A percentile compares a stretch with the other conserved stretches of the same genome.
phyloP scores from a whole-genome alignment of 2,113 vertebrate genomes.

The Semicossyphus pulcher region DNA sequence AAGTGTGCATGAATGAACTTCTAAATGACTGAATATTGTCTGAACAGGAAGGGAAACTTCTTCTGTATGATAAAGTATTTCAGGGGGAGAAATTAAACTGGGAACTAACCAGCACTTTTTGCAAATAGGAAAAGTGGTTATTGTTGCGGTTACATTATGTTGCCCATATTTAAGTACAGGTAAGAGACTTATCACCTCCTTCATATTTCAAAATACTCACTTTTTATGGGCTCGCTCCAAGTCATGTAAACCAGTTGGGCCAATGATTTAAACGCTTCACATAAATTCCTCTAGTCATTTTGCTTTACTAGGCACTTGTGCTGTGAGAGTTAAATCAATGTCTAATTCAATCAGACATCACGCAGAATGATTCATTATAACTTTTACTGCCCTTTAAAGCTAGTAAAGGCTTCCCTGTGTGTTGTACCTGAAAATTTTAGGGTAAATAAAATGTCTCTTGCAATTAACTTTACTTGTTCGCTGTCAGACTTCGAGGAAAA shows the following conservation, averaged over 20 bases:
- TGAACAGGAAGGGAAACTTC: constrained; percentile 26
- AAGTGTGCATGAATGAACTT: constrained; percentile 44
- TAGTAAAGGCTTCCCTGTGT: constrained; percentile 41
- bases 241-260: constrained; percentile 67
- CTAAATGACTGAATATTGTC: constrained; percentile 48
- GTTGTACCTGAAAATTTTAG: constrained; percentile 43
- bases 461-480: constrained; percentile 29
- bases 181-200: constrained; percentile 16
- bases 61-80: constrained; percentile 17
- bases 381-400: constrained; percentile 42
- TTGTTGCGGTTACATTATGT: constrained; percentile 29
- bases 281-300: constrained; percentile 69
- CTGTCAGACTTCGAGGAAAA: constrained; percentile 3
- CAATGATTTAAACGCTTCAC: constrained; percentile 68
- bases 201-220: constrained; percentile 50
- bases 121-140: neutral
- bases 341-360: constrained; percentile 61
- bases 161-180: constrained; percentile 31
- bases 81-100: constrained; percentile 6
- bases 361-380: constrained; percentile 43
- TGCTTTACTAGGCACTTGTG: constrained; percentile 74
- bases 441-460: constrained; percentile 58
- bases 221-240: constrained; percentile 67
- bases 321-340: constrained; percentile 71
- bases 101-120: neutral